phyloP scores from a whole-genome alignment of 1,140 invertebrate species.

The Lasioglossum albipes region DNA sequence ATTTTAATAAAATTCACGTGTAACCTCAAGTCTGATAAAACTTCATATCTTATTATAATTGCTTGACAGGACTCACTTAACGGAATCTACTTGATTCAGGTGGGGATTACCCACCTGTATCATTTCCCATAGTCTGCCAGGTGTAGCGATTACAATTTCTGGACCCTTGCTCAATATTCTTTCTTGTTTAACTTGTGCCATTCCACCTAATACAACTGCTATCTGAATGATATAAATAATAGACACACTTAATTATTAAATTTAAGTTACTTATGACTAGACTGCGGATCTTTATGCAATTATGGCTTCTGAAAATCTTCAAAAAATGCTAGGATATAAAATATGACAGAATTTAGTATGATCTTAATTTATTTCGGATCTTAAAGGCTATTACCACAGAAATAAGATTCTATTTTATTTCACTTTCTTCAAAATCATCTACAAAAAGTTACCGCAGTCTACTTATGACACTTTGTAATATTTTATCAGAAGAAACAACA shows the following conservation, averaged over 20 bases:
- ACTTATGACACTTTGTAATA: too few relatives aligned
- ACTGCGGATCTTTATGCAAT: too few relatives aligned
- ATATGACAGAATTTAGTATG: too few relatives aligned
- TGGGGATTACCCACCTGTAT: conserved; percentile 89
- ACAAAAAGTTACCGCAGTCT: too few relatives aligned
- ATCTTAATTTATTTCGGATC: too few relatives aligned
- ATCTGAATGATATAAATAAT: conserved; percentile 74
- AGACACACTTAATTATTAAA: conserved; percentile 23
- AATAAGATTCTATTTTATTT: too few relatives aligned
- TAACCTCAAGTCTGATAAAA: conserved; percentile 11
- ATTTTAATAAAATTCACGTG: conserved; percentile 29
- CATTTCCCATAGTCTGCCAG: conserved; percentile 97
- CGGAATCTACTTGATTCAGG: conserved; percentile 85
- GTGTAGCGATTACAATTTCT: conserved; percentile 97
- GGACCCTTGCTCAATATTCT: conserved; percentile 90
- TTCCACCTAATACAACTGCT: conserved; percentile 92
- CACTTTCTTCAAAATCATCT: too few relatives aligned
- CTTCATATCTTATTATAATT: background rate
- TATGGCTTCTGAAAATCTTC: too few relatives aligned
- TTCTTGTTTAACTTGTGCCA: conserved; percentile 95
- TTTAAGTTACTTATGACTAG: background rate
- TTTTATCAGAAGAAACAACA: background rate
- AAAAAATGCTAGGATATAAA: too few relatives aligned
- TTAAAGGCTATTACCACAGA: too few relatives aligned
- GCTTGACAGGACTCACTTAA: conserved; percentile 81